Conservation (phyloP, 2,888 invertebrate genomes). For the Idaea straminata region DNA sequence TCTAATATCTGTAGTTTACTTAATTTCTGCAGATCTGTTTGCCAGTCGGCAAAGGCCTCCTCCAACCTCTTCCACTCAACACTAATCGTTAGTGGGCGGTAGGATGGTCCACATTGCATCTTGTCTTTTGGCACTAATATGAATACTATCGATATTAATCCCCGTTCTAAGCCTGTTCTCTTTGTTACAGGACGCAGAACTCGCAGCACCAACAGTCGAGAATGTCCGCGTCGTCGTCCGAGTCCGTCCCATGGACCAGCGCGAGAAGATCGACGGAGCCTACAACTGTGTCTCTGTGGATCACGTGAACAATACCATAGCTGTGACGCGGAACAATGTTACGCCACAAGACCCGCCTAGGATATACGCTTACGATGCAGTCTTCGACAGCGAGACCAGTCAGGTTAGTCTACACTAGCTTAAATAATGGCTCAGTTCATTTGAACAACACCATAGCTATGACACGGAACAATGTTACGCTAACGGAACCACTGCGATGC, state of each 20-base stretch:
- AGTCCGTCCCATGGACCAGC: conserved; percentile 94
- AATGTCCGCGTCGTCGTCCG: conserved; percentile 98
- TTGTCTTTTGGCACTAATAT: neutral
- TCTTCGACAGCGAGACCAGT: conserved; percentile 92
- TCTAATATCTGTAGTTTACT: too few species aligned
- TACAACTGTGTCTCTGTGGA: conserved; percentile 89
- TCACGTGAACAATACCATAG: conserved; percentile 87
- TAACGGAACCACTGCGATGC: too few species aligned
- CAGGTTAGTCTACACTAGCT: conserved; percentile 78
- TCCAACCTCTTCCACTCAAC: too few species aligned
- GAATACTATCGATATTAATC: too few species aligned
- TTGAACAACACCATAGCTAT: neutral
- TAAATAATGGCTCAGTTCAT: too few species aligned
- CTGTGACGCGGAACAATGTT: conserved; percentile 87
- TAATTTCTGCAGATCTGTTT: too few species aligned
- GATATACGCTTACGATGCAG: conserved; percentile 96
- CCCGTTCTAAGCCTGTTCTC: neutral
- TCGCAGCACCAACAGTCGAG: conserved; percentile 85
- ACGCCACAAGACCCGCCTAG: conserved; percentile 89
- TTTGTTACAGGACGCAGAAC: conserved; percentile 66
- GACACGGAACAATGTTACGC: neutral
- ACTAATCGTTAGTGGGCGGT: too few species aligned
- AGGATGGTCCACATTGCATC: too few species aligned
- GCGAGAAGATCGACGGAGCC: conserved; percentile 87
- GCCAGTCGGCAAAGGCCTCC: too few species aligned